Conservation (phyloP, 2,113 vertebrate genomes). For the Epinephelus moara region DNA sequence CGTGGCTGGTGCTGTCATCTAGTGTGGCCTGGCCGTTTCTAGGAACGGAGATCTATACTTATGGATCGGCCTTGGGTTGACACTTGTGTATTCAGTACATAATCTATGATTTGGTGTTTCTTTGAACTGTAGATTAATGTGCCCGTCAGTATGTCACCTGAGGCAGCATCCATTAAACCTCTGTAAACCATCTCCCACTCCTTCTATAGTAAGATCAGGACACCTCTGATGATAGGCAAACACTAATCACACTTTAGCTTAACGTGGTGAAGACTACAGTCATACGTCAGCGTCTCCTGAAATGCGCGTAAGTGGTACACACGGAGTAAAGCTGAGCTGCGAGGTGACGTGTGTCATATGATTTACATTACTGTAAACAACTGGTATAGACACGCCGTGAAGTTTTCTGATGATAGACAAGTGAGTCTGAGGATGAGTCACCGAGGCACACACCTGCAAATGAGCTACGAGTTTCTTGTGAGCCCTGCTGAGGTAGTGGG, state of each 20-base stretch:
- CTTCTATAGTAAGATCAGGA: conserved; percentile 1
- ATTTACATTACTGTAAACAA: conserved; percentile 68
- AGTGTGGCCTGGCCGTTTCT: conserved; percentile 32
- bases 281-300: conserved; percentile 34
- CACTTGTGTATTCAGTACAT: conserved; percentile 5
- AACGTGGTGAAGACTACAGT: conserved; percentile 18
- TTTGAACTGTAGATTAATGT: conserved; percentile 42
- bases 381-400: conserved; percentile 46
- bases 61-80: conserved; percentile 54
- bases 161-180: not conserved
- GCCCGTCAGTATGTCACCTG: conserved; percentile 2
- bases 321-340: conserved; percentile 8
- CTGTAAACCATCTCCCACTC: conserved; percentile 1
- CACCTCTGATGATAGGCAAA: conserved; percentile 6
- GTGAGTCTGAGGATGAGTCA: conserved; percentile 63
- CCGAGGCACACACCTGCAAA: conserved; percentile 61
- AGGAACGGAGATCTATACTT: conserved; percentile 43
- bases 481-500: conserved; percentile 20
- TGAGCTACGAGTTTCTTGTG: conserved; percentile 12
- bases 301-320: not conserved
- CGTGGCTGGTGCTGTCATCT: conserved; percentile 11
- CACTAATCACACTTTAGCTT: conserved; percentile 21
- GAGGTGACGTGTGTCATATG: conserved; percentile 18
- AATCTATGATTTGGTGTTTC: conserved; percentile 42
- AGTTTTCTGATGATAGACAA: conserved; percentile 62